Evolutionary conservation across 2,797 vertebrate species (phyloP).

Genomic region (Dermochelys coriacea): DNA sequence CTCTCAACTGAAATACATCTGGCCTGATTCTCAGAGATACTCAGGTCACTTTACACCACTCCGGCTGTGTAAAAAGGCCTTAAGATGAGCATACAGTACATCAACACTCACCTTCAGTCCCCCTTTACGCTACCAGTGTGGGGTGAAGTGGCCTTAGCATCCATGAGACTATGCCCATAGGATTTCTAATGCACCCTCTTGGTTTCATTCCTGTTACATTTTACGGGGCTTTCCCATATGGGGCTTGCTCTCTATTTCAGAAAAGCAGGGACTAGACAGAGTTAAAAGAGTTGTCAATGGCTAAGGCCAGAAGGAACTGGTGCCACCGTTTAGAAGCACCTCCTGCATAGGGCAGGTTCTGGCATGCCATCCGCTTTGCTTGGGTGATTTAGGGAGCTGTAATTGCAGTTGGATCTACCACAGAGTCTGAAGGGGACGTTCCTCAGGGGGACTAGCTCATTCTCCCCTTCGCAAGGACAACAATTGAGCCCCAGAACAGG

Average conservation of each 20-base stretch:
- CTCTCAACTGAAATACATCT: not conserved
- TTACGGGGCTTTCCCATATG: accelerated
- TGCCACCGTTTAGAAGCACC: not conserved
- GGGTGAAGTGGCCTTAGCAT: not conserved
- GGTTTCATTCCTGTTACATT: not conserved
- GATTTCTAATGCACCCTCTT: not conserved
- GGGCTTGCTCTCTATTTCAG: not conserved
- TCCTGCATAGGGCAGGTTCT: not conserved
- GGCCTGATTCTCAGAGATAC: not conserved
- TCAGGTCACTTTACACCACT: not conserved
- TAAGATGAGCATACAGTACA: not conserved
- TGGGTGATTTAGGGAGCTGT: not conserved
- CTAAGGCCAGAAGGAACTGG: not conserved
- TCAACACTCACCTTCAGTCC: not conserved
- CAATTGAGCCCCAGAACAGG: not conserved
- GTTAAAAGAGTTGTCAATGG: accelerated
- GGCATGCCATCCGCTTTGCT: not conserved
- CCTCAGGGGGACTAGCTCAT: not conserved
- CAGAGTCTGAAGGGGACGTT: not conserved
- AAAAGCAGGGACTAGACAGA: not conserved
- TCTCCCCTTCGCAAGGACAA: not conserved
- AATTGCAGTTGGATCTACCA: not conserved
- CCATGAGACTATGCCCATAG: not conserved
- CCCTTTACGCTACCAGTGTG: not conserved
- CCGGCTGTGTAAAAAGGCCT: not conserved